A percentile compares a stretch with the other conserved stretches of the same genome.
phyloP scores from a whole-genome alignment of 2,113 vertebrate genomes.

The Cyphomyrus discorhynchus region DNA sequence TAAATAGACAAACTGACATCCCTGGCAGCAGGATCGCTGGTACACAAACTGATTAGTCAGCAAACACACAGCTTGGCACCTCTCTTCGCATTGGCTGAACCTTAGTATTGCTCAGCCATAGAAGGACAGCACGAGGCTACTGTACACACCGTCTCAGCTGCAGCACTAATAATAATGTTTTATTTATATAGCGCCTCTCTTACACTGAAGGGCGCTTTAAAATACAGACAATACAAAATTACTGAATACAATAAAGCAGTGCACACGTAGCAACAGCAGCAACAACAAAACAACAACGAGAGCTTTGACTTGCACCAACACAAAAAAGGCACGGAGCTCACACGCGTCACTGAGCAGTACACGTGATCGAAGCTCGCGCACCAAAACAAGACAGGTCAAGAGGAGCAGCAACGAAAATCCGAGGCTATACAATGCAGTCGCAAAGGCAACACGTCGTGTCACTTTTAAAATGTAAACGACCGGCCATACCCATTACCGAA shows the following conservation, averaged over 20 bases:
- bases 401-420: not conserved
- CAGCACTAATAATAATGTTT: constrained; percentile 19
- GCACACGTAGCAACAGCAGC: not conserved
- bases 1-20: constrained; percentile 15
- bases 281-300: not conserved
- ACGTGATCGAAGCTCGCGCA: constrained; percentile 50
- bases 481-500: not conserved
- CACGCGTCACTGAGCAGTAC: constrained; percentile 43
- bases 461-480: not conserved
- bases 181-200: not conserved
- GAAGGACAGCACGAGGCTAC: constrained; percentile 32
- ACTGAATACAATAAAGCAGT: too few relatives aligned
- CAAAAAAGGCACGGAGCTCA: constrained; percentile 30
- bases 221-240: not conserved
- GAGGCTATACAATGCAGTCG: not conserved
- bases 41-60: constrained; percentile 12
- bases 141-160: constrained; percentile 15
- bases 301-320: constrained; percentile 24
- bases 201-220: not conserved
- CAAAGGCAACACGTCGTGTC: not conserved
- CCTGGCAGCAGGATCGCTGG: not conserved
- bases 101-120: constrained; percentile 33
- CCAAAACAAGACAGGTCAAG: constrained; percentile 47
- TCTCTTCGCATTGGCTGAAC: constrained; percentile 41
- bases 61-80: not conserved